Percentiles rank a stretch among this genome's conserved stretches.
Conservation (phyloP, 2,888 invertebrate species). For the Hirtodrosophila trivittata region DNA sequence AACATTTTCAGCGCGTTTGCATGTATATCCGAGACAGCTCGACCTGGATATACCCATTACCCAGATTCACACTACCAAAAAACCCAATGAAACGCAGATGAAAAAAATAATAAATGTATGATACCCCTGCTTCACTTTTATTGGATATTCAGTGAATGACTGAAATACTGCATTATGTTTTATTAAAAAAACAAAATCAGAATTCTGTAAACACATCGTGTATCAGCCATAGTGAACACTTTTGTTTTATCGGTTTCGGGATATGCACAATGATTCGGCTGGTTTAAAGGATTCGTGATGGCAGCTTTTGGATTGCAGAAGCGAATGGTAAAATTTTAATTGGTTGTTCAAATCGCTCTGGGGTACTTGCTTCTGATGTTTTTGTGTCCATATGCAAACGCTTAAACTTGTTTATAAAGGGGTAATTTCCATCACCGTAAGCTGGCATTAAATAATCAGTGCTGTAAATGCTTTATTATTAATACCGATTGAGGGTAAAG, state of each 20-base stretch:
- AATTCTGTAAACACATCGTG: conserved; percentile 38
- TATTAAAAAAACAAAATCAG: conserved; percentile 54
- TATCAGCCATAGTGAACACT: conserved; percentile 1
- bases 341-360: conserved; percentile 43
- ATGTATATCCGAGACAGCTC: too few relatives aligned
- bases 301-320: conserved; percentile 45
- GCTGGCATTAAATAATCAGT: conserved; percentile 49
- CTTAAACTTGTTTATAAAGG: not conserved
- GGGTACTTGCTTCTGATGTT: not conserved
- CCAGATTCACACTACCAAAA: too few relatives aligned
- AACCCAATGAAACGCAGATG: too few relatives aligned
- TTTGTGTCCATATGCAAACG: not conserved
- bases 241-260: conserved; percentile 8
- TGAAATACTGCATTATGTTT: not conserved
- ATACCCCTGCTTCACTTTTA: too few relatives aligned
- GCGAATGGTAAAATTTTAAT: conserved; percentile 56
- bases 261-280: not conserved
- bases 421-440: conserved; percentile 43
- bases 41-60: too few relatives aligned
- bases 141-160: too few relatives aligned
- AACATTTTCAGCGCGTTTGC: too few relatives aligned
- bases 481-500: conserved; percentile 34
- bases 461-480: conserved; percentile 55
- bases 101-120: too few relatives aligned
- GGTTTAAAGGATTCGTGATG: conserved; percentile 17